Evolutionary conservation across 2,113 vertebrate genomes (phyloP), one percentile per base, ranked within the genome.

Genomic region (cattle (Bos taurus)): DNA sequence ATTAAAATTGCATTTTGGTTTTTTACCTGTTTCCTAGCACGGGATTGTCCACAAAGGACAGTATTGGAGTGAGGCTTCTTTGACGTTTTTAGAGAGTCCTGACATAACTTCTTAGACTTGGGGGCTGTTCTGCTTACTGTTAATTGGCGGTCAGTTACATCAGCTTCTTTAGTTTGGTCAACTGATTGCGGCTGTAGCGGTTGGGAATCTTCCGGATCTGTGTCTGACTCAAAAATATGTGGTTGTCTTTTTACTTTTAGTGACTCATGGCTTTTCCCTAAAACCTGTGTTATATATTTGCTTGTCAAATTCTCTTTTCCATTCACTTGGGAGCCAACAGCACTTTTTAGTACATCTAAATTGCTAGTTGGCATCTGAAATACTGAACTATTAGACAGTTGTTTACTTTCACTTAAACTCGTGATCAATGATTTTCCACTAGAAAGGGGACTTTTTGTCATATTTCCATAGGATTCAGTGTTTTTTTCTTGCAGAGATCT

Each of bases 181-280:
- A 89, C 90, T 93, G 5, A 95, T 57, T 94, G 96, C 33, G 92
- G 96, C 48, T 86, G 90, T n/a, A 90, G 97, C 46, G 88, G 84
- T n/a, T 57, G 46, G 16, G 50, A 25, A 56, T 97, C 92, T 98
- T 92, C 96, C 1, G 77, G 93, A 98, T 98, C 96, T 15, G 84
- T 48, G 71, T 98, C 98, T 94, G 95, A 97, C 74, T 98, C 98
- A 98, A 97, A 98, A 92, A 98, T 97, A 60, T 98, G 94, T 64
- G 91, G 96, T 77, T 43, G 74, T n/a, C n/a, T 62, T 96, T 98
- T 93, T 14, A 80, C 92, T 97, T 97, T 94, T 15, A 95, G 91
- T 59, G 97, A 95, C 62, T 95, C 89, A 0, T 93, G 93, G 1
- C 88, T 82, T 80, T 98, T 90, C 67, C 93, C 92, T 90, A 91